phyloP scores from a whole-genome alignment of 2,797 vertebrate species.

The Microctenopoma lineatum region DNA sequence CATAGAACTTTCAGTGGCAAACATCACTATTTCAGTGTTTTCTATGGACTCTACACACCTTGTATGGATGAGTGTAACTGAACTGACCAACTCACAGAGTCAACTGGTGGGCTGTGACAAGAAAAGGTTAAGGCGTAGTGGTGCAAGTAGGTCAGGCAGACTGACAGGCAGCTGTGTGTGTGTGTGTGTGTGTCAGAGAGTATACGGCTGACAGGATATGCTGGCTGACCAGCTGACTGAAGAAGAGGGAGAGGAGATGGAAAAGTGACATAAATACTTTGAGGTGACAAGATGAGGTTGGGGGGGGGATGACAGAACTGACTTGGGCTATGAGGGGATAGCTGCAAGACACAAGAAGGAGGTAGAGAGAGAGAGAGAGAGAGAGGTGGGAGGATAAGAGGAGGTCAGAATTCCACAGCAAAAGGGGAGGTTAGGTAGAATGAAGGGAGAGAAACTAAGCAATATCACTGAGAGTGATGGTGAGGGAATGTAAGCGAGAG shows the following conservation, averaged over 20 bases:
- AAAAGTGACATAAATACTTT: conserved; percentile 59
- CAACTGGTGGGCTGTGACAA: background rate
- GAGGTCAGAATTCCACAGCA: conserved; percentile 27
- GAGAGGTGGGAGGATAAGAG: conserved; percentile 60
- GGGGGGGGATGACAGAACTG: conserved; percentile 52
- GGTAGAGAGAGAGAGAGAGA: conserved; percentile 25
- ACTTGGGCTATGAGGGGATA: conserved; percentile 37
- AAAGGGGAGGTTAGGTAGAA: conserved; percentile 34
- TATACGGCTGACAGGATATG: conserved; percentile 1
- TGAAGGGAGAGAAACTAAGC: conserved; percentile 20
- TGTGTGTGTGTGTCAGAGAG: background rate
- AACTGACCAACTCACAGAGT: background rate
- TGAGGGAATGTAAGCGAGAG: conserved; percentile 17
- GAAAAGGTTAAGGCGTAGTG: conserved; percentile 2
- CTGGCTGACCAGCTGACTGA: conserved; percentile 40
- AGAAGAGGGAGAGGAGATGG: conserved; percentile 24
- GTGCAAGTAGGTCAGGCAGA: conserved; percentile 37
- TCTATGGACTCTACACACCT: background rate
- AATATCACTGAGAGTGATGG: conserved; percentile 25
- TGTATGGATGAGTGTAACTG: background rate
- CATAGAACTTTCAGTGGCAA: no score
- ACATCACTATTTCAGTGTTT: no score
- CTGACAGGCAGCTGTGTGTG: conserved; percentile 11
- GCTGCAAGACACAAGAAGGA: conserved; percentile 12
- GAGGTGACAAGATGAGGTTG: conserved; percentile 46